Evolutionary conservation across 92 coral and sea anemone genomes (phyloP).

Genomic region (Epizoanthus rinbou): DNA sequence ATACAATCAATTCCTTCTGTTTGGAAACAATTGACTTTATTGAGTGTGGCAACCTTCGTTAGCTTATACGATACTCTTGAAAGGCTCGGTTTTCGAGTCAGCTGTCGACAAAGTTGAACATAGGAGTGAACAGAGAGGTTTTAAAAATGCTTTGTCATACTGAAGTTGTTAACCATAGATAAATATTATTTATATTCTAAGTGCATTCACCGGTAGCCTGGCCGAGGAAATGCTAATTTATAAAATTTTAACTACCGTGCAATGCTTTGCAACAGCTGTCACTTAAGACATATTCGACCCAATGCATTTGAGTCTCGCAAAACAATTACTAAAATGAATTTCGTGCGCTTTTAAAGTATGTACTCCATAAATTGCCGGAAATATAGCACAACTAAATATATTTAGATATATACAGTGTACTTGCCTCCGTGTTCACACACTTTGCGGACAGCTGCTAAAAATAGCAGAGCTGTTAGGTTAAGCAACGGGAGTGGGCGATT

Average conservation of each 20-base stretch:
- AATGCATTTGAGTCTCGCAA: not conserved
- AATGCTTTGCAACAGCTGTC: constrained; percentile 20
- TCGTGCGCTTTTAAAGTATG: not conserved
- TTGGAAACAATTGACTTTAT: constrained; percentile 10
- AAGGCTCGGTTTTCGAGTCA: not conserved
- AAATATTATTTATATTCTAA: constrained; percentile 8
- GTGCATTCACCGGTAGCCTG: not conserved
- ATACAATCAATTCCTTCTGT: constrained; percentile 2
- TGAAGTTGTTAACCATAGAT: not conserved
- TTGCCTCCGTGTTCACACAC: not conserved
- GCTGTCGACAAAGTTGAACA: not conserved
- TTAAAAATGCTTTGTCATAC: not conserved
- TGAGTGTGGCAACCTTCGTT: not conserved
- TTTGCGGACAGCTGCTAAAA: not conserved
- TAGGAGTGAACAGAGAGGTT: not conserved
- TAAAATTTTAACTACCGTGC: constrained; percentile 9
- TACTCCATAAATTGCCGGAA: not conserved
- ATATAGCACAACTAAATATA: not conserved
- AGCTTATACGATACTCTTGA: not conserved
- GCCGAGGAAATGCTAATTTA: constrained; percentile 7
- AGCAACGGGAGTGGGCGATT: constrained; percentile 1
- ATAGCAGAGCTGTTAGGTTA: not conserved
- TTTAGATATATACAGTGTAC: not conserved
- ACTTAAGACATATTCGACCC: not conserved
- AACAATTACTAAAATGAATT: too few relatives aligned